Base-by-base conservation (phyloP, 1,140 invertebrate species). In the Polypedilum pembai region DNA sequence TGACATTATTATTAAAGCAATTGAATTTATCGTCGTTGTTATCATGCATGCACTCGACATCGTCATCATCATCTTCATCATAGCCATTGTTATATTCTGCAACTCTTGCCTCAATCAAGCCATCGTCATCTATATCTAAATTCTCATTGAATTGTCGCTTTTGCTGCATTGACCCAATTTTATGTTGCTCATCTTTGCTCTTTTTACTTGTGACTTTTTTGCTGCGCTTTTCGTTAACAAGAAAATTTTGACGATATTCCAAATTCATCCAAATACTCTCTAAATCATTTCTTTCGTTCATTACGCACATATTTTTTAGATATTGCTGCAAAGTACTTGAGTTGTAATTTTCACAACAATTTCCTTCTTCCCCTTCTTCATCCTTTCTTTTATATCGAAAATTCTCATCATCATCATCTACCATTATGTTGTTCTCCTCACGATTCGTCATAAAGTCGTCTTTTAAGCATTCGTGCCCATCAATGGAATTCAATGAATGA, bases 41-140 rank as follows among this genome's bases (percentile, higher is more conserved):
- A 33, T 33, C 24, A 33, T 33, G 24, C 24, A 33, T 33, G 5
- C 24, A 33, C 24, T 33, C 24, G 5, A 33, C 24, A 33, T 33
- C 24, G 5, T 33, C 24, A 33, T 33, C 17, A 8, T 20, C 65
- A 18, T 33, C 24, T 3, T 33, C 17, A 8, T 20, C 65, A 18
- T 7, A 20, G 20, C 20, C 17, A 69, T 20, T 69, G 75, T 65
- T 74, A 74, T 41, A 69, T 74, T 78, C 77, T 75, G 56, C 66
- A 45, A 76, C 74, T 72, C 76, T 73, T 75, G 78, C 77, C 20
- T 75, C 78, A 45, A 75, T 72, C 73, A 75, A 40, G 15, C 41
- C 74, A 74, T 76, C 76, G 73, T 75, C 74, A 45, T 72, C 24
- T 40, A 73, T 40, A 41, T 73, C 73, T 41, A 73, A 73, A 41